These are phyloP conservation scores for Ammodramus savannarum DNA, from an alignment of 2,113 vertebrate genomes.

Conservation along the genomic window DNA sequence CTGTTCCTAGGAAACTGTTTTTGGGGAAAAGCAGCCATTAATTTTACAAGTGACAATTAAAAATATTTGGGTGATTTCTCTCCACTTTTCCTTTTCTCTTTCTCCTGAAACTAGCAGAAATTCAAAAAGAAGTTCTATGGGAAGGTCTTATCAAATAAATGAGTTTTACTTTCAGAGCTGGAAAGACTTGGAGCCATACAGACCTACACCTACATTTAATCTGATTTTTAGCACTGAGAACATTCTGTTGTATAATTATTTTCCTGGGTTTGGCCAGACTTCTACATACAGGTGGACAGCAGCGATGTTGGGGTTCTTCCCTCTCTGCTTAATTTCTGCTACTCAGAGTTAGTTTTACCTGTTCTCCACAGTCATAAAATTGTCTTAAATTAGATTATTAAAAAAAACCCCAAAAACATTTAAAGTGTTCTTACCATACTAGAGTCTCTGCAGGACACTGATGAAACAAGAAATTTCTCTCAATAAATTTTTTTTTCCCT, in stretches of 20 bases:
- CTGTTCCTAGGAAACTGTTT: not conserved
- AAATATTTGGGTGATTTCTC: rapidly evolving
- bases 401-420: not conserved
- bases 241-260: not conserved
- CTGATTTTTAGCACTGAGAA: not conserved
- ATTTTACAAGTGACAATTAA: not conserved
- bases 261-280: not conserved
- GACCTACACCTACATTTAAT: not conserved
- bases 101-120: not conserved
- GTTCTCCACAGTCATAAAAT: not conserved
- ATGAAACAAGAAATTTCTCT: not conserved
- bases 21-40: not conserved
- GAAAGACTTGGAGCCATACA: not conserved
- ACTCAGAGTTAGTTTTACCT: not conserved
- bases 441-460: not conserved
- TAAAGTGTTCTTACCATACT: not conserved
- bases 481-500: not conserved
- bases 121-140: not conserved
- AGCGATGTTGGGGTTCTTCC: not conserved
- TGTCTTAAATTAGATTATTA: not conserved
- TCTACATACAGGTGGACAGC: not conserved
- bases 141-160: not conserved
- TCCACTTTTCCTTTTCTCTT: not conserved
- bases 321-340: not conserved
- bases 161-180: not conserved